Evolutionary conservation across 37 sponge, comb jelly and placozoan genomes (phyloP), one percentile per base, ranked within the genome.

Genomic region (Corticium candelabrum): DNA sequence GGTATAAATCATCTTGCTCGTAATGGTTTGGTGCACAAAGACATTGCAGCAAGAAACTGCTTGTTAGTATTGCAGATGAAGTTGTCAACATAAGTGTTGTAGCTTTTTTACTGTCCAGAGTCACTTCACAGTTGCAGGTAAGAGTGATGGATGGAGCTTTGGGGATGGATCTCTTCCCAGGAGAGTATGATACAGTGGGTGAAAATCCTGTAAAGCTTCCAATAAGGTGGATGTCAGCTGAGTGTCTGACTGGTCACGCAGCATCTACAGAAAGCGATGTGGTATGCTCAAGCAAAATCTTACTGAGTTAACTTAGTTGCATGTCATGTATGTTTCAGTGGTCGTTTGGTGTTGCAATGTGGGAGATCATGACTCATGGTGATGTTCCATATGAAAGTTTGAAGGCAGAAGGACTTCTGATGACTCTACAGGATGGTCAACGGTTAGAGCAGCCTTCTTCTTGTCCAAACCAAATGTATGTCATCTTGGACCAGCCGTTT

Each of bases 301-400:
- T n/a, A n/a, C n/a, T n/a, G n/a, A n/a, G n/a, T n/a, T n/a, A n/a
- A n/a, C n/a, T n/a, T n/a, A n/a, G n/a, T n/a, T n/a, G n/a, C n/a
- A n/a, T n/a, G n/a, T n/a, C n/a, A n/a, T 50, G 15, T 50, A 27
- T 50, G 15, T 50, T 50, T 50, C 82, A 90, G 92, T 91, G 92
- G 92, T 82, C 92, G 39, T 91, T 91, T 91, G 92, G 92, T 50
- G 92, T 91, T 38, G 84, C 85, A 0, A 37, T 91, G 37, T 91
- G 92, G 92, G 92, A 91, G 67, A 38, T 91, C 34, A 85, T 91
- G 86, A 88, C 92, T 0, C 81, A 82, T 3, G 92, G 92, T 0
- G 15, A 31, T 11, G 68, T 76, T 27, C 92, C 92, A 1, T 91
- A 88, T 41, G 84, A 88, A 40, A 82, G 85, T 37, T 40, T 82